Conservation (phyloP, 2,888 invertebrate species). For the Acleris sparsana region DNA sequence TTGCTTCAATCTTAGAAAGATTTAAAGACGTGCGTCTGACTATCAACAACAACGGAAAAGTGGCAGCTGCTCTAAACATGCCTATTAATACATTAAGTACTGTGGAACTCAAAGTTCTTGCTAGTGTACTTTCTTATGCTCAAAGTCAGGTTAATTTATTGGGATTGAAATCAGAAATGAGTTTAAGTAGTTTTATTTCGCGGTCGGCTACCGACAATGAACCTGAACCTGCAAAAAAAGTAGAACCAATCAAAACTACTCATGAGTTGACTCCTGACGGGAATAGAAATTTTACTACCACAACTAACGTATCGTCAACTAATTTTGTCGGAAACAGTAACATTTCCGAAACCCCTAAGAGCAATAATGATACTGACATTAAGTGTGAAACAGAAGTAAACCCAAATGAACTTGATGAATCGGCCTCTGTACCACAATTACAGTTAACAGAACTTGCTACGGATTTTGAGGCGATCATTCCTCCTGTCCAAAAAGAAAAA, state of each 20-base stretch:
- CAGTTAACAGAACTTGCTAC: no score
- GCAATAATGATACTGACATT: no score
- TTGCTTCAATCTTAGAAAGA: constrained; percentile 40
- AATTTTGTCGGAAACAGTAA: no score
- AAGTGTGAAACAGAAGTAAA: no score
- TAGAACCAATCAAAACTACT: no score
- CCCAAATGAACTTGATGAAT: no score
- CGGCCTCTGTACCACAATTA: no score
- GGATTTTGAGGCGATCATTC: not conserved
- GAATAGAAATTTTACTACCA: no score
- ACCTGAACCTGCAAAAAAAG: not conserved
- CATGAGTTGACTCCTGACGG: no score
- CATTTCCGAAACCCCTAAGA: no score
- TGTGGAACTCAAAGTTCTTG: constrained; percentile 45
- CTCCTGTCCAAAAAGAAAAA: not conserved
- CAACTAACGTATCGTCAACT: no score
- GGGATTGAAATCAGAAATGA: constrained; percentile 20
- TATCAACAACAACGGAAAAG: constrained; percentile 39
- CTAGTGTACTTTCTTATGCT: constrained; percentile 44
- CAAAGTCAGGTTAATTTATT: constrained; percentile 41
- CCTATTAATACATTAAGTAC: constrained; percentile 41
- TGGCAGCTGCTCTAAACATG: constrained; percentile 40
- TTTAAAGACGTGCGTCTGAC: constrained; percentile 44
- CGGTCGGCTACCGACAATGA: constrained; percentile 9
- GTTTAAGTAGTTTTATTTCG: constrained; percentile 25